phyloP scores from a whole-genome alignment of 2,113 vertebrate species.

The Oreochromis niloticus region DNA sequence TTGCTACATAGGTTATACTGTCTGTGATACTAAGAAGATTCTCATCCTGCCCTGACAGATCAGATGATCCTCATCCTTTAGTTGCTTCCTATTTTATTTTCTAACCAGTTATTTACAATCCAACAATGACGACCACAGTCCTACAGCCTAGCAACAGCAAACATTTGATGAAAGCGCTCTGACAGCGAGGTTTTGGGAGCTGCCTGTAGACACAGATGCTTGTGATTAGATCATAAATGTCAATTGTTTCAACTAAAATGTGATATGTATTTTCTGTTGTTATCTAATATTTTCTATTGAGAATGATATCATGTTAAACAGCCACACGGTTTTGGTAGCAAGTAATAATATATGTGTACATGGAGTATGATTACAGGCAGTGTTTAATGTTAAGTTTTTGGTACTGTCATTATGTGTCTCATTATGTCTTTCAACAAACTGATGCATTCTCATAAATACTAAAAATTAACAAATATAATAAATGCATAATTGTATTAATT shows the following conservation, averaged over 20 bases:
- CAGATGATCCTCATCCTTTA: not conserved
- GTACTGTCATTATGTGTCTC: not conserved
- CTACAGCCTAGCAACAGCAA: not conserved
- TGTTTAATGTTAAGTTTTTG: not conserved
- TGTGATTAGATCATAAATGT: not conserved
- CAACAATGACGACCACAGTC: not conserved
- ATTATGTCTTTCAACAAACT: not conserved
- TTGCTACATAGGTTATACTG: not conserved
- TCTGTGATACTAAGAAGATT: rapidly evolving
- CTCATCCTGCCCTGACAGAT: not conserved
- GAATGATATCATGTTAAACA: not conserved
- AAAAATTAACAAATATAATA: not conserved
- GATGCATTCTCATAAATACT: rapidly evolving
- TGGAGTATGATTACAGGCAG: not conserved
- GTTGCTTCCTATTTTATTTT: not conserved
- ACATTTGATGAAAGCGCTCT: rapidly evolving
- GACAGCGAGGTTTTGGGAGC: not conserved
- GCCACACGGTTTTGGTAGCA: not conserved
- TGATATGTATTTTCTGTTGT: not conserved
- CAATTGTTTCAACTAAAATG: not conserved
- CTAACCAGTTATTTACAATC: not conserved
- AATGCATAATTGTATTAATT: not conserved
- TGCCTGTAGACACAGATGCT: not conserved
- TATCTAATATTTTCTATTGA: not conserved
- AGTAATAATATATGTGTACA: not conserved